Conservation (phyloP, 2,113 vertebrate genomes). For the Psilopogon haemacephalus region DNA sequence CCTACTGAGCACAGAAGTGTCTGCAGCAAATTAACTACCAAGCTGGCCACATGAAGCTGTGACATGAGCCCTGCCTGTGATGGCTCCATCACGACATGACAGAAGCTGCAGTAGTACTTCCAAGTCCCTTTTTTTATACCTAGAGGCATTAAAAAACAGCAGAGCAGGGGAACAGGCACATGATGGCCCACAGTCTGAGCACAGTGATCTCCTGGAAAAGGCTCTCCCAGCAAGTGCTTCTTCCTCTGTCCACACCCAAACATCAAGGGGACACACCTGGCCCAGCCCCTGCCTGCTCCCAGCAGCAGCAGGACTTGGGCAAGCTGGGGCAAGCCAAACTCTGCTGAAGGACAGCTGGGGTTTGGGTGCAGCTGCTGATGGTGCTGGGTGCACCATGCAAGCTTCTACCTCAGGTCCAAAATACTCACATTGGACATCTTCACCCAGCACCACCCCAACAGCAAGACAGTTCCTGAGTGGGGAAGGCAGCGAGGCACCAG, state of each 20-base stretch:
- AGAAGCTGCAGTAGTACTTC: neutral
- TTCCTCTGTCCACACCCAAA: neutral
- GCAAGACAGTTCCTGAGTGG: fast-evolving
- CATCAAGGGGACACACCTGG: fast-evolving
- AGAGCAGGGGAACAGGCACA: neutral
- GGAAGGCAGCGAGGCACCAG: neutral
- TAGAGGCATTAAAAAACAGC: neutral
- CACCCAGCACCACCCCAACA: neutral
- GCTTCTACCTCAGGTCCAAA: neutral
- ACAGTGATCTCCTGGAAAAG: neutral
- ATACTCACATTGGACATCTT: neutral
- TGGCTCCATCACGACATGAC: fast-evolving
- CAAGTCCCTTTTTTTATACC: neutral
- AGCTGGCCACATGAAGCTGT: fast-evolving
- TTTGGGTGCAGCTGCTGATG: neutral
- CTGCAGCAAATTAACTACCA: neutral
- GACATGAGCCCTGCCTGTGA: neutral
- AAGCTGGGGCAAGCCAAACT: neutral
- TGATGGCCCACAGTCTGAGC: neutral
- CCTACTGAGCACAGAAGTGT: neutral
- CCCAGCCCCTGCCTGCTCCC: fast-evolving
- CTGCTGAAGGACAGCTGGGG: neutral
- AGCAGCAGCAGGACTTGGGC: neutral
- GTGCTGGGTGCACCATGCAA: neutral
- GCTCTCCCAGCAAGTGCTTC: neutral